These are phyloP conservation scores for Belgica antarctica DNA, from an alignment of 2,888 invertebrate genomes.

Conservation along the genomic window DNA sequence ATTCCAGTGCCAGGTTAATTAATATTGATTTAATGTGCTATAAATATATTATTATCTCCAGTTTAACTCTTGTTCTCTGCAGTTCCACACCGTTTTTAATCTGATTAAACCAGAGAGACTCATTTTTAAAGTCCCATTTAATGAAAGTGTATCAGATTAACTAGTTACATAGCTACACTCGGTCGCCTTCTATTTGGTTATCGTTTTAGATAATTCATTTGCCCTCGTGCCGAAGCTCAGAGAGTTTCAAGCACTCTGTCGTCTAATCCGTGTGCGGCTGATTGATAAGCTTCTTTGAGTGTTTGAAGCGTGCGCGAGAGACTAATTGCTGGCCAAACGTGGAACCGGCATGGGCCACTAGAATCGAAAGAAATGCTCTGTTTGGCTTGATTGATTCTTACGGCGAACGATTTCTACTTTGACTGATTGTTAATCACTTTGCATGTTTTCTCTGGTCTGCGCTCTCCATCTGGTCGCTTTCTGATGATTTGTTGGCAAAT, in stretches of 20 bases:
- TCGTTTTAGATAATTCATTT: conserved; percentile 31
- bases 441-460: conserved; percentile 19
- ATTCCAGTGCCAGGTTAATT: background rate
- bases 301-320: conserved; percentile 35
- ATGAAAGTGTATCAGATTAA: conserved; percentile 10
- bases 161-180: background rate
- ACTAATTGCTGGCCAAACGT: conserved; percentile 12
- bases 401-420: background rate
- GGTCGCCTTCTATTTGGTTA: background rate
- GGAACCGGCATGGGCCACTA: background rate
- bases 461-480: conserved; percentile 22
- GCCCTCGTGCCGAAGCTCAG: background rate
- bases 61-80: background rate
- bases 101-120: background rate
- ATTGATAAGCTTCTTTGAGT: conserved; percentile 35
- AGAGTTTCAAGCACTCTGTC: background rate
- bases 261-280: conserved; percentile 31
- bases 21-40: conserved; percentile 31
- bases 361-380: conserved; percentile 1
- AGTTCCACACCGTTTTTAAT: background rate
- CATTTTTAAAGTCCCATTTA: background rate
- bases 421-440: conserved; percentile 32
- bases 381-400: conserved; percentile 19
- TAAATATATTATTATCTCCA: conserved; percentile 11
- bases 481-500: background rate